Conservation (phyloP, 2,888 invertebrate genomes). For the Adelognathus sp. region DNA sequence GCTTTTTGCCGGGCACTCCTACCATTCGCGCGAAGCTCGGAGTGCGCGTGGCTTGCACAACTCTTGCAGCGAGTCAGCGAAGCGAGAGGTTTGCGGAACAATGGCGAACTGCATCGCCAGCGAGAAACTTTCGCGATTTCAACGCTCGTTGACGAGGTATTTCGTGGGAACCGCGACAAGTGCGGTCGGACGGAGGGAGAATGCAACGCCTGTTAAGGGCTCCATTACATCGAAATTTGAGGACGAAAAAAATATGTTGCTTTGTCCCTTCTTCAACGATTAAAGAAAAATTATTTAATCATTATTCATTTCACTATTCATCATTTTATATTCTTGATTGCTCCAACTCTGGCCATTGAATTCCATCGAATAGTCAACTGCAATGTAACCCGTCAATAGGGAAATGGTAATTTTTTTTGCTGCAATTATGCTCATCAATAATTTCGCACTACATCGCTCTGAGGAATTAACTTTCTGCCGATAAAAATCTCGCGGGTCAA, state of each 20-base stretch:
- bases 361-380: too few species aligned
- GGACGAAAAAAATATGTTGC: background rate
- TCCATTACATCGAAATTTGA: background rate
- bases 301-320: too few species aligned
- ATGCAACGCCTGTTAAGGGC: background rate
- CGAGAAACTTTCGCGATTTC: conserved; percentile 41
- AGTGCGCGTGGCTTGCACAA: conserved; percentile 3
- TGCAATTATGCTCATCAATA: too few species aligned
- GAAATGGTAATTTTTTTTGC: too few species aligned
- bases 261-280: too few species aligned
- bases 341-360: too few species aligned
- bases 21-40: conserved; percentile 20
- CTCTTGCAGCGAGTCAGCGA: conserved; percentile 37
- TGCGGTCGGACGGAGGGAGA: background rate
- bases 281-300: too few species aligned
- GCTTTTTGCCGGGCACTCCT: conserved; percentile 21
- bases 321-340: too few species aligned
- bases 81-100: conserved; percentile 34
- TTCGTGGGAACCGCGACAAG: too few species aligned
- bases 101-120: conserved; percentile 48
- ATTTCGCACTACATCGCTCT: background rate
- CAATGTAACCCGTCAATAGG: too few species aligned
- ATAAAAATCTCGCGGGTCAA: background rate
- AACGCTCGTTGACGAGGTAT: conserved; percentile 9
- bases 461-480: background rate